These are phyloP conservation scores for Seladonia tumulorum DNA, from an alignment of 2,888 invertebrate species.

Conservation along the genomic window DNA sequence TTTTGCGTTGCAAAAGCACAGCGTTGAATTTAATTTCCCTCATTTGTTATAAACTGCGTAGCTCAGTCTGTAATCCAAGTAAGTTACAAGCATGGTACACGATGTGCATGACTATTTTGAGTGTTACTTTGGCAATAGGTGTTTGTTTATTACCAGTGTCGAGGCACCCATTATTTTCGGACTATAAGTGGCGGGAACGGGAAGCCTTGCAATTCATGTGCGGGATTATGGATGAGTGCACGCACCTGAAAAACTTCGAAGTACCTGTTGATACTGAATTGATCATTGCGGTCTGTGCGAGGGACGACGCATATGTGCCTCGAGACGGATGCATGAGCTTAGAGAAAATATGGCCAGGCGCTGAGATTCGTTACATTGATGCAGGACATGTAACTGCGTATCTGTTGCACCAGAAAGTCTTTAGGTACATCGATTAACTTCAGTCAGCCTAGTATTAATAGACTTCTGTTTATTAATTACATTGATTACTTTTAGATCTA, in stretches of 20 bases:
- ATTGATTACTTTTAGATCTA: conserved; percentile 86
- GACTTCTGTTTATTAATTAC: neutral
- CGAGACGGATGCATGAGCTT: conserved; percentile 92
- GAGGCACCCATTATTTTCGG: conserved; percentile 76
- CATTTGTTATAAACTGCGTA: neutral
- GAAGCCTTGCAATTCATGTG: conserved; percentile 97
- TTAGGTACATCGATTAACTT: conserved; percentile 87
- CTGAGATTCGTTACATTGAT: conserved; percentile 94
- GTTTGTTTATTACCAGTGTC: conserved; percentile 80
- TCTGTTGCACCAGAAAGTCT: conserved; percentile 93
- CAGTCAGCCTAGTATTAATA: too few species aligned
- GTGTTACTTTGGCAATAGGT: conserved; percentile 70
- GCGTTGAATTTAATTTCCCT: neutral
- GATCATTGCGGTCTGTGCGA: conserved; percentile 95
- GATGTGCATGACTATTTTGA: conserved; percentile 23
- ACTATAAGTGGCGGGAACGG: conserved; percentile 88
- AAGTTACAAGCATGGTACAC: conserved; percentile 40
- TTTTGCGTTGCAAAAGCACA: neutral
- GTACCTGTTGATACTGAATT: conserved; percentile 94
- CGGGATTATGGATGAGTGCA: conserved; percentile 99
- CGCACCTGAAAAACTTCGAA: conserved; percentile 97
- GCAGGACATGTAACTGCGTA: conserved; percentile 96
- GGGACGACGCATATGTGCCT: conserved; percentile 96
- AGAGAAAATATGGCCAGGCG: conserved; percentile 96
- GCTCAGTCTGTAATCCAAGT: neutral